These are phyloP conservation scores for Melanotaenia nigrans DNA, from an alignment of 2,797 vertebrate species.

Conservation along the genomic window DNA sequence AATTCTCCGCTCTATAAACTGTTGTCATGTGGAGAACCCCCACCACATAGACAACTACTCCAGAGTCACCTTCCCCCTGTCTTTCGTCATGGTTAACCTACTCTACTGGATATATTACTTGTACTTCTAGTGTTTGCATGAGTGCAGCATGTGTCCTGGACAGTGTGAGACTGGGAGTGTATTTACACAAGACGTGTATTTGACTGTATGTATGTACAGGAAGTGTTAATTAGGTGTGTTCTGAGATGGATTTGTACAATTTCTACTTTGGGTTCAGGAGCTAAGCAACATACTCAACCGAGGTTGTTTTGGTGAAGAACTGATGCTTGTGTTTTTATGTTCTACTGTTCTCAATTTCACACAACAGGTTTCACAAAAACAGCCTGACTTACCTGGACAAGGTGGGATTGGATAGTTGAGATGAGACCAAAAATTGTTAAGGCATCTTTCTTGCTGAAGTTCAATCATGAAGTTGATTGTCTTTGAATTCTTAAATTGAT, in stretches of 20 bases:
- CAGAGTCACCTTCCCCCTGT: slow-evolving; percentile 89
- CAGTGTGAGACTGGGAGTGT: slow-evolving; percentile 45
- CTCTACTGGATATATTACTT: slow-evolving; percentile 94
- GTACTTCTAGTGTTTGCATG: slow-evolving; percentile 84
- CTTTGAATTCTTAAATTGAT: background rate
- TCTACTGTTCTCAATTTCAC: slow-evolving; percentile 4
- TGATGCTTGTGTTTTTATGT: background rate
- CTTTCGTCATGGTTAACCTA: slow-evolving; percentile 91
- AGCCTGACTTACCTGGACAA: background rate
- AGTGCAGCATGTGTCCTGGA: slow-evolving; percentile 40
- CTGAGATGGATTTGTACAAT: slow-evolving; percentile 39
- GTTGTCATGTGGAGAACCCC: slow-evolving; percentile 91
- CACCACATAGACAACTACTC: slow-evolving; percentile 95
- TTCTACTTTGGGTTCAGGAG: slow-evolving; percentile 45
- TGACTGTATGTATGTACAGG: slow-evolving; percentile 64
- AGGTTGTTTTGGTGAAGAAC: slow-evolving; percentile 4
- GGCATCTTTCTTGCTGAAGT: no score
- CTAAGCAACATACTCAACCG: slow-evolving; percentile 18
- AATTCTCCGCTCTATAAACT: slow-evolving; percentile 82
- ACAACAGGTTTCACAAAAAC: slow-evolving; percentile 5
- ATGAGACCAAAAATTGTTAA: background rate
- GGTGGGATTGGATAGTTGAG: background rate
- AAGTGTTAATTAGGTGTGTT: slow-evolving; percentile 47
- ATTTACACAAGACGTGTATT: slow-evolving; percentile 54
- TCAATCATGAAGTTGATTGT: background rate